These are phyloP conservation scores for Eupithecia inturbata DNA, from an alignment of 2,888 invertebrate genomes.

Conservation along the genomic window DNA sequence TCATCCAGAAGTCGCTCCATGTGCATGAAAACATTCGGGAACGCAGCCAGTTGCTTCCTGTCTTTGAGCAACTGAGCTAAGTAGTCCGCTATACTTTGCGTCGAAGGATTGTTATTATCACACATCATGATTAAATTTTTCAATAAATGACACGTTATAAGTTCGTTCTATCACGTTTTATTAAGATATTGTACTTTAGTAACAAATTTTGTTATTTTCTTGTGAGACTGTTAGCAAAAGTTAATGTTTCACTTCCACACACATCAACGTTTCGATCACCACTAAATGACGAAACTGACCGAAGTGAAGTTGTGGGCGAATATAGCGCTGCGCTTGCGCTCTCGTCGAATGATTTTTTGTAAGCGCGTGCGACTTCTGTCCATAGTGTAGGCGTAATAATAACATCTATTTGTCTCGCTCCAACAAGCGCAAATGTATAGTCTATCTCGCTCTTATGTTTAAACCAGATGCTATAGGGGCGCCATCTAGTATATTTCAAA, in stretches of 20 bases:
- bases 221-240: constrained; percentile 82
- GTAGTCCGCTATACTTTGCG: constrained; percentile 99
- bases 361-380: constrained; percentile 79
- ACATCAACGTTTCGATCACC: constrained; percentile 82
- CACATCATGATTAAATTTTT: constrained; percentile 80
- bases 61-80: constrained; percentile 99
- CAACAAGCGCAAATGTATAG: constrained; percentile 43
- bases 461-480: constrained; percentile 57
- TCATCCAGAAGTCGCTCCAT: constrained; percentile 99
- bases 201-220: constrained; percentile 78
- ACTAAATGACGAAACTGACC: constrained; percentile 82
- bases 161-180: constrained; percentile 74
- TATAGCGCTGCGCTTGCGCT: constrained; percentile 80
- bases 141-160: constrained; percentile 78
- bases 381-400: constrained; percentile 80
- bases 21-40: constrained; percentile 99
- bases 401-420: constrained; percentile 70
- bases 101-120: constrained; percentile 87
- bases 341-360: constrained; percentile 78
- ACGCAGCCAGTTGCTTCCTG: constrained; percentile 99
- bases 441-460: constrained; percentile 53
- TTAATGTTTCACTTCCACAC: constrained; percentile 83
- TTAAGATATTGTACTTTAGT: constrained; percentile 79
- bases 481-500: constrained; percentile 73
- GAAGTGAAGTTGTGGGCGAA: constrained; percentile 83